Evolutionary conservation across 1,140 invertebrate genomes (phyloP), one percentile per base, ranked within the genome.

Genomic region (Megalonaias nervosa): DNA sequence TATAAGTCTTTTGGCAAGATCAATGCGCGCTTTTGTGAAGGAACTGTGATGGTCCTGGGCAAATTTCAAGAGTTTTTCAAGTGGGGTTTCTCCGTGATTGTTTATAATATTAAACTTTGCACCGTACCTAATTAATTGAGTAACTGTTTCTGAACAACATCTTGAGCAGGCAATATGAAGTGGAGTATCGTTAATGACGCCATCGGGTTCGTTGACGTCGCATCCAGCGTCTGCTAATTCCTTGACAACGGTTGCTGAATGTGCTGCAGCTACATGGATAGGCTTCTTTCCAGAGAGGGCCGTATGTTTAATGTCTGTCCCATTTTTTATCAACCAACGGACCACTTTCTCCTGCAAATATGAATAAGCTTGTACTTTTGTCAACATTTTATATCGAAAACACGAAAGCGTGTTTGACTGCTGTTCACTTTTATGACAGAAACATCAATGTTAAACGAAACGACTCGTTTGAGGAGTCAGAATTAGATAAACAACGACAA

Each of bases 61-160:
- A 74, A 79, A 80, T 74, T 81, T 81, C 15, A 86, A 56, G 66
- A 86, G 71, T 65, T 85, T 86, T 56, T 74, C 75, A n/a, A 86
- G 69, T 17, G 85, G 85, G 6, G 85, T 85, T 72, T 85, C 79
- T 57, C 82, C 82, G 1, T 79, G 62, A 21, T 72, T 73, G 72
- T 85, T 86, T 16, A 62, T 55, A 17, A 73, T 4, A 61, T 86
- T 85, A 16, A 85, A 77, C 62, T 81, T 79, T n/a, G 81, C 74
- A 26, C 85, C 85, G 71, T 55, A 72, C 60, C 75, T 69, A 26
- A 86, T 71, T n/a, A 86, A 74, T 23, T 66, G 69, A 31, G 67
- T 58, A 12, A 86, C 74, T 15, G 75, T 79, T 26, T 81, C 79
- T 11, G 26, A 55, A 67, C 72, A 79, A 38, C 77, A 81, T 58